These are phyloP conservation scores for Ommatoiulus sabulosus DNA, from an alignment of 2,888 invertebrate genomes.

Conservation along the genomic window DNA sequence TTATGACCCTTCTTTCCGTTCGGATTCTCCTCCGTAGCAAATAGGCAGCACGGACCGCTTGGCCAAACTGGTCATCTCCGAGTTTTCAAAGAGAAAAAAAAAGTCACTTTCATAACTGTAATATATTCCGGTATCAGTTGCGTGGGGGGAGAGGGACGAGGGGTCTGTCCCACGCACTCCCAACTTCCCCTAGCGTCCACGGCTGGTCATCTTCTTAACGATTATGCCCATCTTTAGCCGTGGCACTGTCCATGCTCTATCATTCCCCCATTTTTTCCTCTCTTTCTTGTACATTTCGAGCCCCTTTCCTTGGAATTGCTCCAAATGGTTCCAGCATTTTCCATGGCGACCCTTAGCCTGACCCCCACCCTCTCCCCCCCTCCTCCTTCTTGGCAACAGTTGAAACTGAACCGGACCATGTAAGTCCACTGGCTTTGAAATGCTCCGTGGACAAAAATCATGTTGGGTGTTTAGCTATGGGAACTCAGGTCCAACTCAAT, in stretches of 20 bases:
- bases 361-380: background rate
- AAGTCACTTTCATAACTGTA: constrained; percentile 14
- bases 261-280: constrained; percentile 42
- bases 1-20: constrained; percentile 36
- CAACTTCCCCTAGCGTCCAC: background rate
- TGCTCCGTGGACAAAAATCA: background rate
- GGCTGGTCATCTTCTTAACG: constrained; percentile 27
- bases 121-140: constrained; percentile 18
- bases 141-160: background rate
- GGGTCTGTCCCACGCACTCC: background rate
- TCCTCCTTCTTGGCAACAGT: constrained; percentile 4
- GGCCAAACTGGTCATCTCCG: constrained; percentile 25
- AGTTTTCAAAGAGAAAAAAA: constrained; percentile 14
- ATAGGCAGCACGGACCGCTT: background rate
- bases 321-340: constrained; percentile 41
- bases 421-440: background rate
- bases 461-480: no score
- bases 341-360: constrained; percentile 1
- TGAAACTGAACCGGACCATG: background rate
- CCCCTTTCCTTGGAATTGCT: constrained; percentile 31
- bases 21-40: background rate
- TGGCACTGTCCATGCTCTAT: constrained; percentile 36
- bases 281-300: constrained; percentile 5
- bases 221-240: constrained; percentile 40
- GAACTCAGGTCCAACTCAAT: no score